Conservation (phyloP, 2,888 invertebrate species). For the Apodemia hepburni region DNA sequence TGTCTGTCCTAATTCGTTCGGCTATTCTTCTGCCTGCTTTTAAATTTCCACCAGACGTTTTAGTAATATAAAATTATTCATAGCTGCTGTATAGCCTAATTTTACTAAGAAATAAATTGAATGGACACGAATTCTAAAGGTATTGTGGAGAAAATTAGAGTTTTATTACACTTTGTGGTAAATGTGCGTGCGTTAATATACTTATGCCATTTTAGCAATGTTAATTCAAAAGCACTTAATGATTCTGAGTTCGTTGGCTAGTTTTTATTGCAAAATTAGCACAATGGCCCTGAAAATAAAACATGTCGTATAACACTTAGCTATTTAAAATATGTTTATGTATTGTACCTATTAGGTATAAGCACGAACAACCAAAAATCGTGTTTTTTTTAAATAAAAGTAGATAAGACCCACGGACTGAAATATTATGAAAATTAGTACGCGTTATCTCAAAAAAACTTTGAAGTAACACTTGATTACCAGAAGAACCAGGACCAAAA, state of each 20-base stretch:
- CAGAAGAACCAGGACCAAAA: too few relatives aligned
- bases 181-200: conserved; percentile 28
- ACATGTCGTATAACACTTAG: neutral
- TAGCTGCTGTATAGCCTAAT: neutral
- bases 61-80: neutral
- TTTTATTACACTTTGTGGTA: conserved; percentile 30
- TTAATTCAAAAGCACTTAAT: conserved; percentile 22
- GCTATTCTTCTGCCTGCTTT: too few relatives aligned
- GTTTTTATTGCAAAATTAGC: conserved; percentile 1
- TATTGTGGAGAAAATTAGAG: conserved; percentile 21
- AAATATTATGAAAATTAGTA: too few relatives aligned
- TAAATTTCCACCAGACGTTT: neutral
- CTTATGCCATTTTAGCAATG: conserved; percentile 11
- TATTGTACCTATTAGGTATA: neutral
- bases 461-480: too few relatives aligned
- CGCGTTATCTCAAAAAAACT: too few relatives aligned
- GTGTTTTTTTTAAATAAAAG: too few relatives aligned
- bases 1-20: too few relatives aligned
- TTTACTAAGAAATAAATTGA: conserved; percentile 19
- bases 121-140: conserved; percentile 24
- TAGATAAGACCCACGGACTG: too few relatives aligned
- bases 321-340: neutral
- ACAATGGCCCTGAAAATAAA: conserved; percentile 1
- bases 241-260: neutral
- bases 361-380: neutral